A percentile compares a stretch with the other conserved stretches of the same genome.
These are phyloP conservation scores for Corvus hawaiiensis DNA, from an alignment of 2,113 vertebrate species.

Conservation along the genomic window DNA sequence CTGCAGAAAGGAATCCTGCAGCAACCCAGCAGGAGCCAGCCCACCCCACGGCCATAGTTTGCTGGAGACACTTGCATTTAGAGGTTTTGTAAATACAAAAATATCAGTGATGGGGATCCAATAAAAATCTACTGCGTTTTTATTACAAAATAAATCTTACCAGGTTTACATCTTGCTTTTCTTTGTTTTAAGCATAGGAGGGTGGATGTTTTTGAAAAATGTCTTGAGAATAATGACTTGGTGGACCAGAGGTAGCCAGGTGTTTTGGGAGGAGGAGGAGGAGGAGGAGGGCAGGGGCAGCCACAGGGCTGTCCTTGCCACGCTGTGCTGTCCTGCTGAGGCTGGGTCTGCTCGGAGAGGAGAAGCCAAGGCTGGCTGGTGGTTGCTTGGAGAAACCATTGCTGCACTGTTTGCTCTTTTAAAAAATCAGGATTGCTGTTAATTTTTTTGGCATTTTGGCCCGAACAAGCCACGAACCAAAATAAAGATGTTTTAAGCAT, in stretches of 20 bases:
- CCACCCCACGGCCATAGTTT: neutral
- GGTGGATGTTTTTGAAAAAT: neutral
- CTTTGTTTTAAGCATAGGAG: neutral
- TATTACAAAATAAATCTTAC: neutral
- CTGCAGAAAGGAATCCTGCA: neutral
- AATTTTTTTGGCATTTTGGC: neutral
- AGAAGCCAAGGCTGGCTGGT: neutral
- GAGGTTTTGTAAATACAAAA: slow-evolving; percentile 50
- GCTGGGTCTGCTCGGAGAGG: rapidly evolving
- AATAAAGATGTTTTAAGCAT: neutral
- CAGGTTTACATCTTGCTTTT: neutral
- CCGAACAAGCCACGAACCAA: slow-evolving; percentile 6
- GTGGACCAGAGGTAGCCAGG: neutral
- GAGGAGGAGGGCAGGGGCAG: neutral
- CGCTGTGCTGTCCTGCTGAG: neutral
- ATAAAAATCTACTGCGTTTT: neutral
- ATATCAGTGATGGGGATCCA: slow-evolving; percentile 27
- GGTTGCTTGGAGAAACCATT: neutral
- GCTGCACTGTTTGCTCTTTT: neutral
- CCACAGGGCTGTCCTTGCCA: neutral
- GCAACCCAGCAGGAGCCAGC: neutral
- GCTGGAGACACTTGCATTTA: slow-evolving; percentile 12
- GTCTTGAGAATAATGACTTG: neutral
- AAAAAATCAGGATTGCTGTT: neutral
- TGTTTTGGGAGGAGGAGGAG: neutral